phyloP scores from a whole-genome alignment of 1,140 invertebrate species.

The Ylistrum balloti region DNA sequence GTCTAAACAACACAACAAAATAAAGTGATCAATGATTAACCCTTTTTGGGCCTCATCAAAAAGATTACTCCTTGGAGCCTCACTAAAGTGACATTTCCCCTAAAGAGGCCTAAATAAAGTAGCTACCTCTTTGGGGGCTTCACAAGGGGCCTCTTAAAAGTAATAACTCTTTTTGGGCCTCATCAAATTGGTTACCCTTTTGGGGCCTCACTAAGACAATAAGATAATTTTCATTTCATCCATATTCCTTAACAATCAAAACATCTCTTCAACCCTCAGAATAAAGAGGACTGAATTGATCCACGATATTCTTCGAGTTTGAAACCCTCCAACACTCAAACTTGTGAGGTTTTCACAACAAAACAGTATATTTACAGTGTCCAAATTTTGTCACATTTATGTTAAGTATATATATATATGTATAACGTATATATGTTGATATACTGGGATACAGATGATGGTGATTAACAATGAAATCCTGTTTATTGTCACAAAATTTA shows the following conservation, averaged over 20 bases:
- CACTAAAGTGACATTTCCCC: not conserved
- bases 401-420: constrained; percentile 23
- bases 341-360: not conserved
- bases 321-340: not conserved
- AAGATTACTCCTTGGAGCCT: too few relatives aligned
- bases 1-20: not conserved
- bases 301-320: not conserved
- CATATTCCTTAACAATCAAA: not conserved
- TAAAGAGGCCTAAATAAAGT: not conserved
- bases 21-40: not conserved
- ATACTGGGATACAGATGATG: not conserved
- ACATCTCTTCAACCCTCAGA: not conserved
- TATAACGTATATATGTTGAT: constrained; percentile 36
- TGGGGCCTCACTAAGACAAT: not conserved
- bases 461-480: not conserved
- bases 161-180: too few relatives aligned
- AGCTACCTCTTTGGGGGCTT: too few relatives aligned
- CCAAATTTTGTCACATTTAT: constrained; percentile 36
- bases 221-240: not conserved
- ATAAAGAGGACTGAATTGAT: not conserved
- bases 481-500: constrained; percentile 31
- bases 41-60: not conserved
- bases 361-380: not conserved
- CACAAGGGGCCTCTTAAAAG: too few relatives aligned
- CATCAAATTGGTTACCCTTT: not conserved